A percentile compares a stretch with the other conserved stretches of the same genome.
Conservation (phyloP, 1,140 invertebrate species). For the Hylaeus anthracinus region DNA sequence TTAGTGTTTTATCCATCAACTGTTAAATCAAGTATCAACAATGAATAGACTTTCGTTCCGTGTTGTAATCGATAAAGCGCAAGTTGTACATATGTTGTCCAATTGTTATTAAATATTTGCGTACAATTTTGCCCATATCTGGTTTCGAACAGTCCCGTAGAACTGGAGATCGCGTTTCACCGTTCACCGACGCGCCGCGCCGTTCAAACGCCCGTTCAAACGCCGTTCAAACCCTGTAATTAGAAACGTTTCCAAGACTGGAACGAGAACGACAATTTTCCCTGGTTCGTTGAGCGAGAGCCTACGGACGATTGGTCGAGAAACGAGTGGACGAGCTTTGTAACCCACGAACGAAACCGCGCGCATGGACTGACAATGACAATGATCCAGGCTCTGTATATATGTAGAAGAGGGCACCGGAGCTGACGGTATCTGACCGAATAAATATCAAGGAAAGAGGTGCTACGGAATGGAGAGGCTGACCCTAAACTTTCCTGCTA, state of each 20-base stretch:
- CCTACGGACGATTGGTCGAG: neutral
- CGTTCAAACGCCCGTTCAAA: neutral
- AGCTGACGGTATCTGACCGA: neutral
- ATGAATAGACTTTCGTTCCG: no score
- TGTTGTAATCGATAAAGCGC: no score
- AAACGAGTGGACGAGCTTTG: neutral
- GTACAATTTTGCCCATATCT: no score
- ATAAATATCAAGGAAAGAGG: neutral
- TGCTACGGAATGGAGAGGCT: slow-evolving; percentile 3
- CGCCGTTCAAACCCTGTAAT: neutral
- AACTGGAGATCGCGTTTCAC: neutral
- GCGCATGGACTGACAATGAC: slow-evolving; percentile 8
- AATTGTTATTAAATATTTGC: no score
- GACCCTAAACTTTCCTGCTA: neutral
- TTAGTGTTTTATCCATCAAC: no score
- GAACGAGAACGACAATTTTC: neutral
- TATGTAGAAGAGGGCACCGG: no score
- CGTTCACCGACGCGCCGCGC: neutral
- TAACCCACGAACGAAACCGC: slow-evolving; percentile 5
- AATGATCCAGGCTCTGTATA: neutral
- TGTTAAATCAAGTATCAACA: no score
- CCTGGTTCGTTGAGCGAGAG: neutral
- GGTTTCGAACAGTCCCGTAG: neutral
- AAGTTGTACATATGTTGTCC: no score
- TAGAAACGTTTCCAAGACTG: neutral